Evolutionary conservation across 2,797 vertebrate genomes (phyloP).

Genomic region (Cynodonichthys magdalenae): DNA sequence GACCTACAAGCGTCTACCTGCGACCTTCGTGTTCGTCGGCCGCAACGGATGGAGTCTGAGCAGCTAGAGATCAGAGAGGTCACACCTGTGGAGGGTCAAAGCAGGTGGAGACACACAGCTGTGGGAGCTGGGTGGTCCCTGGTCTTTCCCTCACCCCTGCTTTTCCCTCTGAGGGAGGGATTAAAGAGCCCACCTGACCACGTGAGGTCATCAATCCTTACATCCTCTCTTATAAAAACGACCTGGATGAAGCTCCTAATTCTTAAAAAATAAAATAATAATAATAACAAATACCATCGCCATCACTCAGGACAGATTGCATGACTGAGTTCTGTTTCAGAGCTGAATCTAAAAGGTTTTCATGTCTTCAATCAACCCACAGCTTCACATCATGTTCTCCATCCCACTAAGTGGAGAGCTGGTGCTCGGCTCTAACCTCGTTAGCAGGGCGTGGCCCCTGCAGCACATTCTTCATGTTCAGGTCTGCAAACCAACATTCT

Average conservation of each 20-base stretch:
- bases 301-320: too few species aligned
- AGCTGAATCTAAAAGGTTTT: neutral
- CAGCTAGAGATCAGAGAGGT: slow-evolving; percentile 39
- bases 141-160: too few species aligned
- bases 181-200: too few species aligned
- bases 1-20: slow-evolving; percentile 14
- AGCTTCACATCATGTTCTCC: slow-evolving; percentile 21
- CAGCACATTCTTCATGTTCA: slow-evolving; percentile 21
- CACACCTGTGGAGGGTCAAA: slow-evolving; percentile 66
- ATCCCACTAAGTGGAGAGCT: slow-evolving; percentile 56
- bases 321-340: neutral
- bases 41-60: slow-evolving; percentile 11
- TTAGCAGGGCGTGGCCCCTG: slow-evolving; percentile 61
- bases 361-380: neutral
- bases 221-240: neutral
- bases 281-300: too few species aligned
- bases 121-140: slow-evolving; percentile 50
- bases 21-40: neutral
- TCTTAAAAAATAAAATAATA: too few species aligned
- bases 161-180: too few species aligned
- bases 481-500: slow-evolving; percentile 1
- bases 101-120: too few species aligned
- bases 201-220: neutral
- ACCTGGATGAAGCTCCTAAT: too few species aligned
- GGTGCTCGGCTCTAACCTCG: slow-evolving; percentile 55